phyloP scores from a whole-genome alignment of 2,888 invertebrate genomes.

The Druceiella hillmani region DNA sequence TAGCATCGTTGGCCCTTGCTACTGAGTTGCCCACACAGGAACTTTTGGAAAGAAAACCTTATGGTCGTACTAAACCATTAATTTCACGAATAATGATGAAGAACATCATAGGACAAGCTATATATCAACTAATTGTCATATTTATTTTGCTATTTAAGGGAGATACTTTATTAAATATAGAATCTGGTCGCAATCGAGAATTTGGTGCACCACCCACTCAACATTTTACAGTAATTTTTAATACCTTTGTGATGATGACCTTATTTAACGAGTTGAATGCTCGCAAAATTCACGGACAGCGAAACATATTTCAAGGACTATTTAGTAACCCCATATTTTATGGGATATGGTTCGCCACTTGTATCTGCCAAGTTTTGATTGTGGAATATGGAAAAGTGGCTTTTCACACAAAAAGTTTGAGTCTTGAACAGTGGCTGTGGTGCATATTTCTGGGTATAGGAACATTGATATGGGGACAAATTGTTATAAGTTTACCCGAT shows the following conservation, averaged over 20 bases:
- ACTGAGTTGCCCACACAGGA: conserved; percentile 51
- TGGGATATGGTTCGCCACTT: conserved; percentile 76
- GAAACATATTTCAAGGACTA: conserved; percentile 80
- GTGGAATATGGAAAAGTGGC: conserved; percentile 77
- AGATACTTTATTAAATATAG: conserved; percentile 48
- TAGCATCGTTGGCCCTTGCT: conserved; percentile 53
- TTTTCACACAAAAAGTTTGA: conserved; percentile 70
- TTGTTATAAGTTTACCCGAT: conserved; percentile 77
- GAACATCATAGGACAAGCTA: conserved; percentile 51
- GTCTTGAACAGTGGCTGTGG: conserved; percentile 80
- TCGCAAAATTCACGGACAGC: conserved; percentile 83
- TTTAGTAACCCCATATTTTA: conserved; percentile 82
- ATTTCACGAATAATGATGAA: conserved; percentile 53
- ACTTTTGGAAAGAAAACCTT: conserved; percentile 44
- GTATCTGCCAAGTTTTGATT: conserved; percentile 69
- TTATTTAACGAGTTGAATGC: conserved; percentile 89
- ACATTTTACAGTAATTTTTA: conserved; percentile 63
- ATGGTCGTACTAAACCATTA: conserved; percentile 49
- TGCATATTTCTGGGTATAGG: conserved; percentile 79
- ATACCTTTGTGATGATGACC: conserved; percentile 73
- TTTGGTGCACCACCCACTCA: conserved; percentile 32
- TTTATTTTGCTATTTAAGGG: conserved; percentile 50
- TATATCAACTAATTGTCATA: conserved; percentile 51
- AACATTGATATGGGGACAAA: conserved; percentile 76
- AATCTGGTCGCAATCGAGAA: conserved; percentile 35